Base-by-base conservation (phyloP, 1,140 invertebrate species). In the Aphaenogaster floridana region DNA sequence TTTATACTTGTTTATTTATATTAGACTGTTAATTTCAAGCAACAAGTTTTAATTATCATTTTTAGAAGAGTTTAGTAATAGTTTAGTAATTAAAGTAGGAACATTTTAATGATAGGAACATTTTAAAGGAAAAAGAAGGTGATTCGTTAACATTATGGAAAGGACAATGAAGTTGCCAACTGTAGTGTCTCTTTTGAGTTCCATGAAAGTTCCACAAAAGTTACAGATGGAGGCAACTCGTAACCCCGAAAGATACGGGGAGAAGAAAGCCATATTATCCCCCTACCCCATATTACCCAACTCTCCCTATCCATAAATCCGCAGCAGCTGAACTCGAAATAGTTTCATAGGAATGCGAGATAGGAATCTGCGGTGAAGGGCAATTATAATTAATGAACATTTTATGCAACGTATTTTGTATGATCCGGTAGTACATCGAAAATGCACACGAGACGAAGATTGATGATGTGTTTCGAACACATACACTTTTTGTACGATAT, bases 351-450 rank as follows among this genome's bases (percentile, higher is more conserved):
- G 21, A 77, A 78, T 48, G 57, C 28, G 9, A 63, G 11, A 34
- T 63, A n/a, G 34, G 15, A 63, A 34, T 63, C 76, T n/a, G 15
- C 9, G 36, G 15, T 9, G 28, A 42, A 34, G 17, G 21, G 17
- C 48, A 45, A 74, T 57, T 28, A 13, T 45, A n/a, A 78, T 63
- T 63, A 79, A 64, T 79, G 28, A 45, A 66, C 34, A 66, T 66
- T 79, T 79, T 45, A 28, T 39, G 39, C 54, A 78, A 48, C 17
- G 1, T 36, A 61, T n/a, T 17, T 61, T 28, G 13, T 17, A 9
- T 45, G 17, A 21, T 34, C 8, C 8, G 17, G n/a, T 11, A 77
- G 28, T 36, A 64, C 21, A 7, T 48, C 6, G 28, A 78, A 78
- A 63, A 17, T 63, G 28, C 39, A 63, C 28, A 9, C 42, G 39